Base-by-base conservation (phyloP, 2,888 invertebrate genomes). In the Coronaproctus castanopsis region DNA sequence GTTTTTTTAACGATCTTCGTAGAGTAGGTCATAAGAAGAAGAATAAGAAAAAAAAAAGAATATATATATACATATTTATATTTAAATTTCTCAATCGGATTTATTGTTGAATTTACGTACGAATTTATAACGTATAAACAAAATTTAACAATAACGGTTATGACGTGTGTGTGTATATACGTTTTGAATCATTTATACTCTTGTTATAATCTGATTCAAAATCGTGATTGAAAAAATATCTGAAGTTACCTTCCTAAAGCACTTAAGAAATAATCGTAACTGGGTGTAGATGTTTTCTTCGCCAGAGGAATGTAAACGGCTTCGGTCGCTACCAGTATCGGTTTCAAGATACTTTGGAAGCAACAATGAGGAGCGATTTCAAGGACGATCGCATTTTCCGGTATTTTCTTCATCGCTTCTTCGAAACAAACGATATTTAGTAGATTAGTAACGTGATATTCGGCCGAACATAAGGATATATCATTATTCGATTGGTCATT, bases 291-390 rank as follows among this genome's bases (percentile, higher is more conserved):
- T 1, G 23, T n/a, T 20, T 57, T 57, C 10, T n/a, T 81, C 56
- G 88, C 88, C 1, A 92, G 74, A 0, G 87, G 77, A 51, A 90
- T 75, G 68, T 87, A 86, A 22, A 71, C 69, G 62, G 74, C 73
- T 18, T 73, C 65, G 24, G 73, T 65, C 24, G 80, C 73, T 66
- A 76, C 76, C 1, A 57, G n/a, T n/a, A n/a, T 51, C 55, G 50
- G 50, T 62, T 84, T 82, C 8, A 92, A 74, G 67, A 93, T 87
- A 0, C 90, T 85, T 69, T 91, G 90, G 49, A 92, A 77, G 0
- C 92, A 76, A 14, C 87, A 85, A 66, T 92, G 91, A 0, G 92
- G 92, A 0, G 91, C 90, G 58, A 93, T 81, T 71, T 93, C 92
- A 63, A 93, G 82, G 10, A 83, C 79, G 60, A 91, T 77, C 0